Evolutionary conservation across 2,113 vertebrate species (phyloP).

Genomic region (Azemiops feae): DNA sequence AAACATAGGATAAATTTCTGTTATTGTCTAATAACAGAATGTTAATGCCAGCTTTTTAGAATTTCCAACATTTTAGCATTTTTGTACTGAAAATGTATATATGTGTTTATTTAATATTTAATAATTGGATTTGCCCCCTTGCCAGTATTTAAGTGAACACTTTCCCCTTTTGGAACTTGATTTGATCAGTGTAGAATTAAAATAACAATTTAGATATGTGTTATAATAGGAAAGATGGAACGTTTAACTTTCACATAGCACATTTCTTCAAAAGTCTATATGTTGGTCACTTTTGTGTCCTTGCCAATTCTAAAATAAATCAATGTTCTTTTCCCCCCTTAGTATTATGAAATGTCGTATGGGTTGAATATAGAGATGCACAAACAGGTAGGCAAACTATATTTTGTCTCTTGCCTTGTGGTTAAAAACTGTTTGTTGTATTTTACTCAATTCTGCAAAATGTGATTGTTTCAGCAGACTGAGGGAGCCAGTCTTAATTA

Average conservation of each 20-base stretch:
- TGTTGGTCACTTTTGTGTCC: conserved; percentile 24
- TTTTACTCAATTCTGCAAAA: not conserved
- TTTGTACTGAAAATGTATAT: conserved; percentile 24
- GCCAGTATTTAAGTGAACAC: not conserved
- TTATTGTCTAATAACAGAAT: conserved; percentile 22
- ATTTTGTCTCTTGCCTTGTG: conserved; percentile 31
- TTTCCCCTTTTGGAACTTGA: not conserved
- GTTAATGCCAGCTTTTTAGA: conserved; percentile 26
- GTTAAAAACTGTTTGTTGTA: conserved; percentile 32
- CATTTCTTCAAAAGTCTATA: conserved; percentile 3
- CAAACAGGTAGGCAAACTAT: conserved; percentile 85
- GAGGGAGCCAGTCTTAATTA: not conserved
- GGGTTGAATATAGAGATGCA: conserved; percentile 98
- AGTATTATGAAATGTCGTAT: conserved; percentile 98
- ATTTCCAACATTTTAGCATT: conserved; percentile 14
- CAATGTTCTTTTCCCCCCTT: conserved; percentile 66
- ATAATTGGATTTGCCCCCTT: conserved; percentile 3
- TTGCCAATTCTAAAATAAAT: conserved; percentile 46
- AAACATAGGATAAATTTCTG: not conserved
- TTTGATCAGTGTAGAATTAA: conserved; percentile 26
- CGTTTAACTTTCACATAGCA: not conserved
- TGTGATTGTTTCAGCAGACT: not conserved
- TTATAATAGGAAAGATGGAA: conserved; percentile 24
- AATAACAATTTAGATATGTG: not conserved
- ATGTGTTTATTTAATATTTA: conserved; percentile 22